Evolutionary conservation across 2,113 vertebrate genomes (phyloP), one percentile per base, ranked within the genome.

Genomic region (Embiotoca jacksoni): DNA sequence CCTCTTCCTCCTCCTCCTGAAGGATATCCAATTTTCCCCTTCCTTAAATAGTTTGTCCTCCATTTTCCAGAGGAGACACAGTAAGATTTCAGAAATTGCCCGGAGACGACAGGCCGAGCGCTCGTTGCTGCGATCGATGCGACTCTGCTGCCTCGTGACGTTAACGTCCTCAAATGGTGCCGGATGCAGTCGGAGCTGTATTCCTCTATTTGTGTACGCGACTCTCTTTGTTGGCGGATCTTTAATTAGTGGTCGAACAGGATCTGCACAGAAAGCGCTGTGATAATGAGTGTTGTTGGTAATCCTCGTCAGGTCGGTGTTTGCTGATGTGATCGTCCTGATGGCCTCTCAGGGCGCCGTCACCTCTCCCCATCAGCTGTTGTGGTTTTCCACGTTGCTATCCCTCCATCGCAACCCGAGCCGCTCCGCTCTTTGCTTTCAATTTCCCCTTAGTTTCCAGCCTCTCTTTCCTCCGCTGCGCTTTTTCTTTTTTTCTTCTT

Each of bases 31-130:
- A 78, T 86, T 79, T 82, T 87, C 66, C 23, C 63, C 15, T 59
- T 69, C 84, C 80, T 74, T 66, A 73, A 72, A 81, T 81, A 85
- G 82, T 83, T 82, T 85, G 73, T 81, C 84, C 72, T 84, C 63
- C 49, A 37, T 70, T 83, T 80, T 82, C 81, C 73, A 37, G 49
- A 50, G 76, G 80, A 82, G 82, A 84, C 62, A 32, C 33, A 41
- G 80, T n/a, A 31, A 72, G 64, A 71, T 78, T 58, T 82, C 55
- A 68, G 65, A 81, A 68, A 85, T 62, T 62, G 64, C 30, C 11
- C 31, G 1, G 44, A 54, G 75, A 37, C 3, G 49, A 63, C n/a
- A 1, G n/a, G 55, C 55, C 52, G 0, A 64, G 23, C 31, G 71
- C 80, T 68, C 54, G 2, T 57, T 77, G 15, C 41, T 15, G 11